Percentiles rank a stretch among this genome's conserved stretches.
Evolutionary conservation across 2,888 invertebrate genomes (phyloP).

Genomic region (Rhagonycha fulva): DNA sequence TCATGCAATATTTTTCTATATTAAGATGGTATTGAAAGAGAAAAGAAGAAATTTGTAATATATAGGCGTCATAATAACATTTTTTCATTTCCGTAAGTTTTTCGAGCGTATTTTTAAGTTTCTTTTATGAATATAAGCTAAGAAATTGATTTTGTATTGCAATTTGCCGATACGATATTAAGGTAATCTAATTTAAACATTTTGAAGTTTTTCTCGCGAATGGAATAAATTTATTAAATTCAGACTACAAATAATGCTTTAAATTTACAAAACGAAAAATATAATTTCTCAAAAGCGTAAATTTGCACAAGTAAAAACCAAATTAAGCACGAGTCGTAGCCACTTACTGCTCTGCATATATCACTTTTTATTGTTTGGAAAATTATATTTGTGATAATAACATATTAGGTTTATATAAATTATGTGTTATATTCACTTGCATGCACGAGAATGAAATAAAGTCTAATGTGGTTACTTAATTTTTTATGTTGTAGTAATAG

Average conservation of each 20-base stretch:
- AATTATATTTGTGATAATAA: background rate
- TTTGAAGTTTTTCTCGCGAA: conserved; percentile 15
- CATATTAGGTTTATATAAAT: conserved; percentile 5
- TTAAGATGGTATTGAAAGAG: background rate
- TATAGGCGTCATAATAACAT: background rate
- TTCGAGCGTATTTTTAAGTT: background rate
- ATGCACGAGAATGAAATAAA: conserved; percentile 5
- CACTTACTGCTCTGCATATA: background rate
- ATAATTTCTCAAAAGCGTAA: background rate
- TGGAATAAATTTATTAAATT: background rate
- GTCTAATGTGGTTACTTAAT: conserved; percentile 4
- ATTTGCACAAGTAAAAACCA: background rate
- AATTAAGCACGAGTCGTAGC: background rate
- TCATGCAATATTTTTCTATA: conserved; percentile 15
- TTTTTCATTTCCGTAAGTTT: background rate
- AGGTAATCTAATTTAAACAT: conserved; percentile 24
- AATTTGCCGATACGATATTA: conserved; percentile 22
- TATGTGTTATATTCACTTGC: conserved; percentile 2
- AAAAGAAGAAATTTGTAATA: background rate
- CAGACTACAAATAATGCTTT: background rate
- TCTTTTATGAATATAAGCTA: background rate
- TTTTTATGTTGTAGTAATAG: conserved; percentile 5
- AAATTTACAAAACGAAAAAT: background rate
- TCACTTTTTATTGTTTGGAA: background rate
- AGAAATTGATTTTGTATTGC: conserved; percentile 14